Percentiles rank a stretch among this genome's conserved stretches.
phyloP scores from a whole-genome alignment of 2,797 vertebrate genomes.

The Chaenodraco wilsoni region DNA sequence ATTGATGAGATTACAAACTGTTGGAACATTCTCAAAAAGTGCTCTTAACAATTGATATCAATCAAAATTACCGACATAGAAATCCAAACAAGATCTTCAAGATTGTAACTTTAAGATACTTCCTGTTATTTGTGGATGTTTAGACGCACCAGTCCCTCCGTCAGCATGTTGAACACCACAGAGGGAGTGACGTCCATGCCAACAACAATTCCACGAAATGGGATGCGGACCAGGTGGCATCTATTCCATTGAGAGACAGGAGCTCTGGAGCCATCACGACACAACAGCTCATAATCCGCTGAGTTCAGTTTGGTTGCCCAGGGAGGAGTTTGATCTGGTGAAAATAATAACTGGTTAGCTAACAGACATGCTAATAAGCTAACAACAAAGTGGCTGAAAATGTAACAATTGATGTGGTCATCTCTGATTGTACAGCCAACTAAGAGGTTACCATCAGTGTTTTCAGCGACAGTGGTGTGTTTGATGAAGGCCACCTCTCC shows the following conservation, averaged over 20 bases:
- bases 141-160: constrained; percentile 86
- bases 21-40: no score
- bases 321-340: constrained; percentile 73
- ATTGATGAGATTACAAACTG: no score
- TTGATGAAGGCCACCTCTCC: constrained; percentile 92
- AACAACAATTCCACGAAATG: constrained; percentile 87
- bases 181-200: constrained; percentile 74
- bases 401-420: not conserved
- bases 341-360: not conserved
- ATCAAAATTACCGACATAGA: no score
- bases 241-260: constrained; percentile 80
- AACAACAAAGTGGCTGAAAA: not conserved
- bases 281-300: constrained; percentile 89
- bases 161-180: constrained; percentile 85
- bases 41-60: no score
- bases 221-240: constrained; percentile 90
- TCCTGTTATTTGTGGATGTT: not conserved
- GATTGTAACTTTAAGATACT: not conserved
- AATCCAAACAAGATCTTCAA: no score
- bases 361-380: not conserved
- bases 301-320: constrained; percentile 83
- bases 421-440: not conserved
- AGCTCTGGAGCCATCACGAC: constrained; percentile 84
- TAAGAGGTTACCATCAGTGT: constrained; percentile 83
- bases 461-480: constrained; percentile 87